These are phyloP conservation scores for Aldabrachelys gigantea DNA, from an alignment of 2,113 vertebrate species.

Conservation along the genomic window DNA sequence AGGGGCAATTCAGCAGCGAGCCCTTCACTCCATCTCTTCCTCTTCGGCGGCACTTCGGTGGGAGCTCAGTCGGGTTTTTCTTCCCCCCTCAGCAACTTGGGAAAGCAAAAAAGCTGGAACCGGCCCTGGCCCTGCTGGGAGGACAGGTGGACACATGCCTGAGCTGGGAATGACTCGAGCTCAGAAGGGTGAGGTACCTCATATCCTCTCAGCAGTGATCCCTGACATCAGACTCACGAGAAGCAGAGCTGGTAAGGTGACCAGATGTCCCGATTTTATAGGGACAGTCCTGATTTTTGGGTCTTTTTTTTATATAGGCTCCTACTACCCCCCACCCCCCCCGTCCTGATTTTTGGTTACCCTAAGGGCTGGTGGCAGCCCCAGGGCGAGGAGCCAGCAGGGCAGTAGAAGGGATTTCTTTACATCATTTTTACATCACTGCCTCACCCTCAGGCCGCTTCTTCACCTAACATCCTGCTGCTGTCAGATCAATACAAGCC, in stretches of 20 bases:
- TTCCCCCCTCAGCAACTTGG: too few relatives aligned
- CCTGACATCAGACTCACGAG: neutral
- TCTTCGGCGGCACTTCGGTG: too few relatives aligned
- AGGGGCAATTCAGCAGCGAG: too few relatives aligned
- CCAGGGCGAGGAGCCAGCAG: neutral
- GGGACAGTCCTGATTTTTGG: too few relatives aligned
- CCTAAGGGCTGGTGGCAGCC: neutral
- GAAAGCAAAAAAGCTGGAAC: too few relatives aligned
- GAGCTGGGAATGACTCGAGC: neutral
- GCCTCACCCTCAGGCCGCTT: neutral
- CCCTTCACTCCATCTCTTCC: too few relatives aligned
- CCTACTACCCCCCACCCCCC: too few relatives aligned
- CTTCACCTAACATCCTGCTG: neutral
- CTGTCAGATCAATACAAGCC: neutral
- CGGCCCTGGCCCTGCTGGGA: neutral
- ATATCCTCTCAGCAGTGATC: rapidly evolving
- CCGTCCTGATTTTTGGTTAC: too few relatives aligned
- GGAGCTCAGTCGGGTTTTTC: too few relatives aligned
- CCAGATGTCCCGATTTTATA: too few relatives aligned
- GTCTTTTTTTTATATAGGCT: too few relatives aligned
- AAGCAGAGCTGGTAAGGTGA: neutral
- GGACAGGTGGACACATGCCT: neutral
- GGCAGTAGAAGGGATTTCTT: neutral
- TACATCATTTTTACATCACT: neutral
- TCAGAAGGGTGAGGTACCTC: neutral